These are phyloP conservation scores for Cylas formicarius DNA, from an alignment of 1,140 invertebrate genomes.

Conservation along the genomic window DNA sequence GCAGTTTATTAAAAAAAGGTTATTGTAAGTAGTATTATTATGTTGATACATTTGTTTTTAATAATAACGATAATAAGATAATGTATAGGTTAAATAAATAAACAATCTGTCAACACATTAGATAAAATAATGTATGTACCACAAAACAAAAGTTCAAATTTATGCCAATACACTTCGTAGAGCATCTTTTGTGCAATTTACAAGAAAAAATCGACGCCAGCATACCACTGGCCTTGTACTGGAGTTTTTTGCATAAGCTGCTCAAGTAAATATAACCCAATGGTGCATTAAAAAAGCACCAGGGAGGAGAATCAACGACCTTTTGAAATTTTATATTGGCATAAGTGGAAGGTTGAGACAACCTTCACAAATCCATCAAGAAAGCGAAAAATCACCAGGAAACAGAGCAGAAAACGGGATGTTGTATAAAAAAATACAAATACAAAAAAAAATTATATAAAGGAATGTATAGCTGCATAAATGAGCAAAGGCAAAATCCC, in stretches of 20 bases:
- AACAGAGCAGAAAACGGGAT: too few relatives aligned
- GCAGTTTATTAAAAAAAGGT: constrained; percentile 36
- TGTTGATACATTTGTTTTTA: constrained; percentile 21
- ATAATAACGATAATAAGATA: constrained; percentile 25
- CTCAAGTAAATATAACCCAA: background rate
- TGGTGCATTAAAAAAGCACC: too few relatives aligned
- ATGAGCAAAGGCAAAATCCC: constrained; percentile 29
- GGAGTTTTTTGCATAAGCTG: background rate
- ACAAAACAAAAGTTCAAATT: background rate
- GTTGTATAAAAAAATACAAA: constrained; percentile 5
- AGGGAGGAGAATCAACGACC: too few relatives aligned
- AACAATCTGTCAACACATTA: constrained; percentile 19
- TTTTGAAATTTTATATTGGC: constrained; percentile 8
- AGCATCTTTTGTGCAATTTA: background rate
- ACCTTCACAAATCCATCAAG: too few relatives aligned
- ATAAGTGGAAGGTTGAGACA: too few relatives aligned
- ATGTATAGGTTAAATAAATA: constrained; percentile 27
- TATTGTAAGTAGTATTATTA: constrained; percentile 30
- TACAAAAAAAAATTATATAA: constrained; percentile 5
- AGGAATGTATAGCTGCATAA: constrained; percentile 22
- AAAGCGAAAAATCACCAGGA: too few relatives aligned
- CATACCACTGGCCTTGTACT: background rate
- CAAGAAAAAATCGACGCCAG: background rate
- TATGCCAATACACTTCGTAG: constrained; percentile 1
- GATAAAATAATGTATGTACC: constrained; percentile 12